Base-by-base conservation (phyloP, 2,888 invertebrate species). In the Apamea sordens region DNA sequence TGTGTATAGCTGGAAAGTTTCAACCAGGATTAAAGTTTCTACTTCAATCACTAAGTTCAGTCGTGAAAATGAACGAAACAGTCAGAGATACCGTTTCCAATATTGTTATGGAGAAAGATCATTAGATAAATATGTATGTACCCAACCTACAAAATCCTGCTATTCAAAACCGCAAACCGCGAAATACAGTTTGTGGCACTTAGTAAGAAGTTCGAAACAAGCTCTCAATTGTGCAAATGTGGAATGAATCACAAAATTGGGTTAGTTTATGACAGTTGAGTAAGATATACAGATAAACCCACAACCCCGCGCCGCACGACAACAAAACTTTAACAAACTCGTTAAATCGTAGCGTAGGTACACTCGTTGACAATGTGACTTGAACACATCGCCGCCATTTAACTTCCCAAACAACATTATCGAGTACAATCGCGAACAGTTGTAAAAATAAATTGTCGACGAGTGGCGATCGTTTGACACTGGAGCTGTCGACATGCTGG, bases 381-480 rank as follows among this genome's bases (percentile, higher is more conserved):
- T 79, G 73, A 83, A 86, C 83, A 83, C 83, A 83, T 83, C 74
- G 75, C 36, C 65, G n/a, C 79, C 83, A 84, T 82, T 84, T 78
- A 86, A 84, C 86, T 83, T 70, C 61, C 36, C 74, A 70, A 86
- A 84, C 86, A 84, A 84, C 84, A 82, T 86, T 83, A 84, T 84
- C 83, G 83, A 47, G 84, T 82, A 78, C 86, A 86, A 83, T 84
- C 78, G 86, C 59, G 83, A 64, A 76, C 79, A 83, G 84, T 86
- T 69, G 86, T 86, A 84, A 86, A 84, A 84, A 86, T 86, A 79
- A 86, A 84, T 83, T 86, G 84, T 86, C 71, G 50, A 70, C 86
- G 74, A 86, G 86, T 75, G 74, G 84, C 72, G 86, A 82, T 84
- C 86, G 67, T 82, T 84, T 64, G 72, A 68, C 64, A 77, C 74